Base-by-base conservation (phyloP, 2,888 invertebrate genomes). In the Polymixis lichenea region DNA sequence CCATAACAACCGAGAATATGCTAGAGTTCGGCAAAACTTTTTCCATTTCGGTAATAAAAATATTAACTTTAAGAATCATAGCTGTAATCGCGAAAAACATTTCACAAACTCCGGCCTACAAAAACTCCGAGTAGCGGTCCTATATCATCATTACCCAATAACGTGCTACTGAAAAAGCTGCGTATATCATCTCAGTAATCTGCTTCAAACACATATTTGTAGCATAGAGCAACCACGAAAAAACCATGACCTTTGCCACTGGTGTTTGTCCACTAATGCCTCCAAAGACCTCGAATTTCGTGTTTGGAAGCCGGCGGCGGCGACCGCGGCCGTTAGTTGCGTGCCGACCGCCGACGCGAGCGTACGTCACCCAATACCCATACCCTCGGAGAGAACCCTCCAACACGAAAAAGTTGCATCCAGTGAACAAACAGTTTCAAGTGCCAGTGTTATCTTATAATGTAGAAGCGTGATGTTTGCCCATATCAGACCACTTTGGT, bases 241-340 rank as follows among this genome's bases (percentile, higher is more conserved):
- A 92, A 93, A 93, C 92, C 93, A 92, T 94, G 94, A 95, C 94
- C 95, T 95, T 94, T 92, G 92, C 89, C 93, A 93, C 91, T 91
- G 90, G 89, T 85, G 89, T 91, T 89, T 89, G 88, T 86, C 90
- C 91, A 91, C 92, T 91, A 94, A 94, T 93, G 93, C 90, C 91
- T 90, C 88, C 88, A 89, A 91, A 94, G 95, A 93, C 94, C 94
- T 93, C 93, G 92, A 92, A 93, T 92, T 91, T 91, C 82, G 90
- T 93, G 93, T 94, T 93, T 90, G 91, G 91, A 87, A 90, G 90
- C 87, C 89, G 91, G 85, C 88, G 89, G 80, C 90, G 88, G 87
- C 91, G 83, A 74, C 89, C 86, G 89, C 91, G 86, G 88, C 87
- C 93, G 91, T 90, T 91, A 96, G 96, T 96, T 91, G 92, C 90